Base-by-base conservation (phyloP, 2,797 vertebrate species). In the Malurus splendens region DNA sequence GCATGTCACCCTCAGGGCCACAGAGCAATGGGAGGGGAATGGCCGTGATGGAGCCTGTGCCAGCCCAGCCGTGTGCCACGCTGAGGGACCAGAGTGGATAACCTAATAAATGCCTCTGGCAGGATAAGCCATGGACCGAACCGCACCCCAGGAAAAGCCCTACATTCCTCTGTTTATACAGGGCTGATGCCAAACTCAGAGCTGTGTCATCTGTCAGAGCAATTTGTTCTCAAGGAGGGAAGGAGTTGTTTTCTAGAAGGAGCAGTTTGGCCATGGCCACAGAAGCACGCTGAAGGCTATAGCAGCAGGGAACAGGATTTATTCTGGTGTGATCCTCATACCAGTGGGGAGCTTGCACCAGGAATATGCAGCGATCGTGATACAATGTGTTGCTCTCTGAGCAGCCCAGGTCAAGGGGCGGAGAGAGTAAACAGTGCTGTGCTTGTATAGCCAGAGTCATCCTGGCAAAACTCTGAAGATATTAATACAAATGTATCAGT, bases 161-260 rank as follows among this genome's bases (percentile, higher is more conserved):
- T 25, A 7, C 0, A 0, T n/a, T 87, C 6, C 72, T 76, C 45
- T 78, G 85, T 81, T 89, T 87, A 42, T 39, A 39, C 30, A 47
- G 66, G 67, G 50, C 67, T 47, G 52, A 32, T 89, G 92, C 80
- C 87, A 90, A 79, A 66, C 27, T 72, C 14, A 4, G 73, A 86
- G 74, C 77, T 78, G 27, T 81, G 77, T 87, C 76, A 73, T 84
- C 81, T 79, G 56, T 78, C 72, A 60, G 81, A 91, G 67, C 56
- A 73, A 60, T 88, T 90, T 84, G 74, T 76, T 71, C 84, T 67
- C 52, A 27, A 74, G 59, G 22, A 78, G 67, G 38, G 66, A 86
- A 92, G 81, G 42, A 80, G 68, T 74, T 90, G 66, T 75, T 92
- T 86, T 86, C 48, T 67, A 61, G 57, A 71, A 86, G 50, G 68